Evolutionary conservation across 2,888 invertebrate genomes (phyloP).

Genomic region (Pegoplata infirma): DNA sequence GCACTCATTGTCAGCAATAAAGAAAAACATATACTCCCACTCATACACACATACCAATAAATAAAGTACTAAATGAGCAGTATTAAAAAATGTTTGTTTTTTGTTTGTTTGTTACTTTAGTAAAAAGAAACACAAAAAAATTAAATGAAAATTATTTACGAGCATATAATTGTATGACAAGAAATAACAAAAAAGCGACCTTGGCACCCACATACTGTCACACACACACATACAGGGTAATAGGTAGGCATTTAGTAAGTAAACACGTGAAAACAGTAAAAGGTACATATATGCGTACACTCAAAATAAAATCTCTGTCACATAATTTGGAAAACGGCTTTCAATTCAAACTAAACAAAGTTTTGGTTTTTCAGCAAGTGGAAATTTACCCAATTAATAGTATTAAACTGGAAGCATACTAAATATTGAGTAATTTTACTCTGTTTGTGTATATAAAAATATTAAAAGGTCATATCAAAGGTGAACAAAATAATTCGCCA

Average conservation of each 20-base stretch:
- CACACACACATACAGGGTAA: neutral
- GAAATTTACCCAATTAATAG: too few species aligned
- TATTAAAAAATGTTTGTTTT: neutral
- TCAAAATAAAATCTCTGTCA: too few species aligned
- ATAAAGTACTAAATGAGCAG: neutral
- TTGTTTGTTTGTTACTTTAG: neutral
- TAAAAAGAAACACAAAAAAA: neutral
- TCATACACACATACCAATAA: neutral
- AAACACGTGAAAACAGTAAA: constrained; percentile 22
- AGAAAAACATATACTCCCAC: neutral
- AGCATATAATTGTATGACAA: constrained; percentile 16
- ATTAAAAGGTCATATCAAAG: too few species aligned
- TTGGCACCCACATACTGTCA: constrained; percentile 1
- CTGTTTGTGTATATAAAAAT: too few species aligned
- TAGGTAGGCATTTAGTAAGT: neutral
- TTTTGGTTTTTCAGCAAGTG: too few species aligned
- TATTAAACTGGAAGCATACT: too few species aligned
- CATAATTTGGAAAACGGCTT: too few species aligned
- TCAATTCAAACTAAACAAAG: too few species aligned
- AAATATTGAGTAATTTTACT: too few species aligned
- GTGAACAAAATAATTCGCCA: too few species aligned
- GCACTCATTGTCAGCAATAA: too few species aligned
- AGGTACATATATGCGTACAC: too few species aligned
- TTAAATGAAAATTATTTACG: constrained; percentile 22
- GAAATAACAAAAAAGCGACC: constrained; percentile 13